These are phyloP conservation scores for Cuniculus paca DNA, from an alignment of 2,797 vertebrate species.

Conservation along the genomic window DNA sequence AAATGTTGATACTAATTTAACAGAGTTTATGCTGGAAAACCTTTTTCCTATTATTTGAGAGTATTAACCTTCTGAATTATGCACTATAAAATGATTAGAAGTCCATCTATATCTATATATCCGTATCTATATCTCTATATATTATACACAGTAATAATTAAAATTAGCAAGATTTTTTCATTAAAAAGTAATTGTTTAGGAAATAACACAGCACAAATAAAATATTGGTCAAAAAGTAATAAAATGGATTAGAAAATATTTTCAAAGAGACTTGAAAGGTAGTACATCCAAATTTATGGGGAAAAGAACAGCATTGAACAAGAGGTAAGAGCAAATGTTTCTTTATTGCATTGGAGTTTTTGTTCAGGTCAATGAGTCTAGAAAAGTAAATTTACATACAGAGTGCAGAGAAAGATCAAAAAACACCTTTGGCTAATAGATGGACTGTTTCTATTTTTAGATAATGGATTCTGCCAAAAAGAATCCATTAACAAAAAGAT, in stretches of 20 bases:
- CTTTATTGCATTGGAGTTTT: not conserved
- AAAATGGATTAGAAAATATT: not conserved
- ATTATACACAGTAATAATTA: not conserved
- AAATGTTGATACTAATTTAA: not conserved
- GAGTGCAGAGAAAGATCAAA: not conserved
- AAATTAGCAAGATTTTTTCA: not conserved
- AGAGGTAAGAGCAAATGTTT: not conserved
- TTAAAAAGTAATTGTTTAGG: not conserved
- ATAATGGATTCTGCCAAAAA: not conserved
- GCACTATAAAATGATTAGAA: not conserved
- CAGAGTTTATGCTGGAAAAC: not conserved
- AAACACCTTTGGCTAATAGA: not conserved
- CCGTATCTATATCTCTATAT: not conserved
- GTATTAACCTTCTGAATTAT: not conserved
- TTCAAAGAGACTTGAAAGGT: not conserved
- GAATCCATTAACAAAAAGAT: not conserved
- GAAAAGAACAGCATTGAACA: not conserved
- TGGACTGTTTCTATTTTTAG: not conserved
- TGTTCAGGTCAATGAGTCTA: not conserved
- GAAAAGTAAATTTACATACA: not conserved
- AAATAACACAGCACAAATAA: not conserved
- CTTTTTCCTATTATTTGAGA: not conserved
- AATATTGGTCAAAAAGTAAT: not conserved
- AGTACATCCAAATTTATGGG: not conserved
- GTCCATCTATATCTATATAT: not conserved